Percentiles rank a stretch among this genome's conserved stretches.
Evolutionary conservation across 1,140 invertebrate genomes (phyloP).

Genomic region (Colletes gigas): DNA sequence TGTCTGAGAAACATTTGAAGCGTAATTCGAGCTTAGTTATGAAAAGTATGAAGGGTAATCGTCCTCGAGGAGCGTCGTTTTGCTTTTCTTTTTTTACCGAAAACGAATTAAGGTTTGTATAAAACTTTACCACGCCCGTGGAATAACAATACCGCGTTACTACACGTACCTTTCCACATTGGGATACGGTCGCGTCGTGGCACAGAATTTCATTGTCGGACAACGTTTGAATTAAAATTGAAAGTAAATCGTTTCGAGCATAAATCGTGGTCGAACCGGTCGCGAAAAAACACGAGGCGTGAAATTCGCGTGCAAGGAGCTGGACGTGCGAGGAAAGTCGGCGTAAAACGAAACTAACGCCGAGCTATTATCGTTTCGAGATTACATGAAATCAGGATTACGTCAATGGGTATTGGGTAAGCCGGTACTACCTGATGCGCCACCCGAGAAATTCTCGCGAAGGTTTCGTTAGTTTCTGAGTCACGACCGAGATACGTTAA

Average conservation of each 20-base stretch:
- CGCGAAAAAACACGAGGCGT: background rate
- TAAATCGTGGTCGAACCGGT: background rate
- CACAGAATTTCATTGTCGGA: background rate
- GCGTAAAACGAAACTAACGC: too few species aligned
- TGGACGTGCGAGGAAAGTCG: background rate
- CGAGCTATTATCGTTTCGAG: background rate
- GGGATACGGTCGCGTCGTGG: too few species aligned
- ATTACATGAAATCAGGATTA: constrained; percentile 30
- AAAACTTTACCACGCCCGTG: background rate
- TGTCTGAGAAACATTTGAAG: too few species aligned
- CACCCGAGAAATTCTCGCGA: background rate
- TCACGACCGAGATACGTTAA: background rate
- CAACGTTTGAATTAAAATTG: background rate
- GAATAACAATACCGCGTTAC: background rate
- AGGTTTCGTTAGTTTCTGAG: background rate
- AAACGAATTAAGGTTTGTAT: background rate
- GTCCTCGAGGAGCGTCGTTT: too few species aligned
- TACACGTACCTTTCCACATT: background rate
- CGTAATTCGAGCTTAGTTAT: too few species aligned
- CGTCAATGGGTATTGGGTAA: constrained; percentile 20
- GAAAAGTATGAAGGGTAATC: too few species aligned
- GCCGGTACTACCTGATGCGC: background rate
- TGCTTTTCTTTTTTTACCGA: too few species aligned
- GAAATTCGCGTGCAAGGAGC: background rate
- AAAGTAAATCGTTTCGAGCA: background rate